A percentile compares a stretch with the other conserved stretches of the same genome.
Conservation (phyloP, 2,888 invertebrate genomes). For the Allophyes oxyacanthae region DNA sequence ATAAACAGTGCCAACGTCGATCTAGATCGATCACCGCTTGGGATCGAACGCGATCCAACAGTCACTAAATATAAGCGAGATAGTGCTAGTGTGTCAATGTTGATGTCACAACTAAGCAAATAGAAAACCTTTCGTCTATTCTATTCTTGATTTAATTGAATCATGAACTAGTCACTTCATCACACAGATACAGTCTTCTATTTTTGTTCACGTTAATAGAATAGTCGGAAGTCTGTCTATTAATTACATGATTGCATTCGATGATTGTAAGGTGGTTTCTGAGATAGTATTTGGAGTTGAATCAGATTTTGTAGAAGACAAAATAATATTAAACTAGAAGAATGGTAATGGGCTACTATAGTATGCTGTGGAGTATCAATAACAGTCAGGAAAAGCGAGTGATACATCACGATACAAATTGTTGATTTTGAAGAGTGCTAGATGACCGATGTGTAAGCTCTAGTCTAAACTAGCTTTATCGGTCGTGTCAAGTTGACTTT, state of each 20-base stretch:
- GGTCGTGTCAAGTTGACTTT: too few relatives aligned
- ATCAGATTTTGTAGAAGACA: too few relatives aligned
- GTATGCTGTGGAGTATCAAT: too few relatives aligned
- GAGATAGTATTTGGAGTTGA: not conserved
- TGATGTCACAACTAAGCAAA: conserved; percentile 67
- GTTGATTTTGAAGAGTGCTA: too few relatives aligned
- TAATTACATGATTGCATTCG: conserved; percentile 2
- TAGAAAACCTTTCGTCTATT: conserved; percentile 55
- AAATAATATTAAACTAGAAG: too few relatives aligned
- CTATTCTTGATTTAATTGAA: conserved; percentile 63
- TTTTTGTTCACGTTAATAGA: conserved; percentile 30
- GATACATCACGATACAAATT: too few relatives aligned
- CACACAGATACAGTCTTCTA: too few relatives aligned
- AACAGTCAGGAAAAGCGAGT: too few relatives aligned
- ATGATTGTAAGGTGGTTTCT: conserved; percentile 1
- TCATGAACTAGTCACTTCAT: conserved; percentile 51
- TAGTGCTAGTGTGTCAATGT: conserved; percentile 82
- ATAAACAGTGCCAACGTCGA: conserved; percentile 69
- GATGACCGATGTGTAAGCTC: too few relatives aligned
- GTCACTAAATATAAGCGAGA: conserved; percentile 69
- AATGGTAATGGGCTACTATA: too few relatives aligned
- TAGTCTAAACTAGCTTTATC: too few relatives aligned
- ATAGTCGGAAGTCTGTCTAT: conserved; percentile 2
- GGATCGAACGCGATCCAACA: conserved; percentile 60
- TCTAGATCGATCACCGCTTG: conserved; percentile 66